Evolutionary conservation across 2,113 vertebrate genomes (phyloP).

Genomic region (Turnix velox): DNA sequence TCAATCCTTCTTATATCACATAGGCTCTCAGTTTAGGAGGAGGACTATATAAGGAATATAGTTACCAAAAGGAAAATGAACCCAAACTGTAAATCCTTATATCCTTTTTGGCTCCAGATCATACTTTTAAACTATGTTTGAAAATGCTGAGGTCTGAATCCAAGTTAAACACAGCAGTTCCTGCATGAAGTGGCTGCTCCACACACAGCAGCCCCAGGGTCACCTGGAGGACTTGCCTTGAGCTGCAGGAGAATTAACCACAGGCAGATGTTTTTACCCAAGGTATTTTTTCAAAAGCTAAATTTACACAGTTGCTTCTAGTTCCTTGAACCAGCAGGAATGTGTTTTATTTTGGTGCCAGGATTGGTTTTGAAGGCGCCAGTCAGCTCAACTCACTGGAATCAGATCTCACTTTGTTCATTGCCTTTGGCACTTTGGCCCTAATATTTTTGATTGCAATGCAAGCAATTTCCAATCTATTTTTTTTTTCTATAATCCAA

Average conservation of each 20-base stretch:
- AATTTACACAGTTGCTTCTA: not conserved
- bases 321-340: not conserved
- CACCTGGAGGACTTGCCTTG: not conserved
- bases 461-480: not conserved
- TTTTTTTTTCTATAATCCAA: not conserved
- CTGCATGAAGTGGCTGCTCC: not conserved
- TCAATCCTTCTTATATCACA: not conserved
- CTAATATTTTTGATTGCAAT: not conserved
- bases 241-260: not conserved
- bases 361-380: not conserved
- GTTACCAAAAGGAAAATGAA: constrained; percentile 28
- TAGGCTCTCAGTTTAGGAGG: not conserved
- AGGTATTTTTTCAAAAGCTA: not conserved
- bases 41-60: constrained; percentile 19
- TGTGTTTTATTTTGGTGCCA: not conserved
- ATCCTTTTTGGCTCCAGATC: not conserved
- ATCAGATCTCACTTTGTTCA: not conserved
- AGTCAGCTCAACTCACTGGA: not conserved
- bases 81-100: not conserved
- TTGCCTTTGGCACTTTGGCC: not conserved
- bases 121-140: not conserved
- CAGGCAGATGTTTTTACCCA: not conserved
- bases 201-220: not conserved
- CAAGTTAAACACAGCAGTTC: not conserved
- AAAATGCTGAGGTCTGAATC: not conserved